Percentiles rank a stretch among this genome's conserved stretches.
Conservation (phyloP, 1,140 invertebrate species). For the Hermetia illucens region DNA sequence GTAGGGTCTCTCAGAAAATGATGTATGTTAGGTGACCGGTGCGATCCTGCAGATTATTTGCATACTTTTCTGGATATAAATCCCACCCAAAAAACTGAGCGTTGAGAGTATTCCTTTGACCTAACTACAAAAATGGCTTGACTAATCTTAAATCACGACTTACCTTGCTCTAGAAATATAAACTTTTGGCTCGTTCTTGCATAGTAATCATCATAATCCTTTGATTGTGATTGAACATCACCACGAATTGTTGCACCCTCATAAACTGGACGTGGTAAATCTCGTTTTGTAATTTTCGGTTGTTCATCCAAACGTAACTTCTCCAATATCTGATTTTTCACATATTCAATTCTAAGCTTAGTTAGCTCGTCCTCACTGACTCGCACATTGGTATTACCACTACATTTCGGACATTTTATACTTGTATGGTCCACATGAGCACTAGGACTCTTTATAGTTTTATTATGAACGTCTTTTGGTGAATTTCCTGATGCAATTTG, state of each 20-base stretch:
- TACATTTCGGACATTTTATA: slow-evolving; percentile 5
- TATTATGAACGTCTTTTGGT: background rate
- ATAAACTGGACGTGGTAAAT: slow-evolving; percentile 46
- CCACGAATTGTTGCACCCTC: slow-evolving; percentile 33
- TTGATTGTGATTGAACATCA: slow-evolving; percentile 29
- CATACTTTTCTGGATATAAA: no score
- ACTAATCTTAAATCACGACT: no score
- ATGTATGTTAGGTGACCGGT: no score
- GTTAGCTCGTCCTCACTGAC: slow-evolving; percentile 30
- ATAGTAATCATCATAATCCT: slow-evolving; percentile 49
- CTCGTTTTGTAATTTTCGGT: slow-evolving; percentile 38
- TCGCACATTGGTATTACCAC: background rate
- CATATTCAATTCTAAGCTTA: slow-evolving; percentile 47
- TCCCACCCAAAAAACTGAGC: no score
- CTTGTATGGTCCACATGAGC: background rate
- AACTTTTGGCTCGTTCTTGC: slow-evolving; percentile 58
- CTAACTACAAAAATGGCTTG: no score
- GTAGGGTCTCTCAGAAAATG: no score
- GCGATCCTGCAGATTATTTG: no score
- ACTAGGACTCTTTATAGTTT: no score
- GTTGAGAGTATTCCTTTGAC: no score
- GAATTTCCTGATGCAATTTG: background rate
- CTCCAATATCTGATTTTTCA: slow-evolving; percentile 60
- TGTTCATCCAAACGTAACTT: slow-evolving; percentile 52
- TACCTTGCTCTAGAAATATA: slow-evolving; percentile 55